phyloP scores from a whole-genome alignment of 2,888 invertebrate genomes.

The Spodoptera littoralis region DNA sequence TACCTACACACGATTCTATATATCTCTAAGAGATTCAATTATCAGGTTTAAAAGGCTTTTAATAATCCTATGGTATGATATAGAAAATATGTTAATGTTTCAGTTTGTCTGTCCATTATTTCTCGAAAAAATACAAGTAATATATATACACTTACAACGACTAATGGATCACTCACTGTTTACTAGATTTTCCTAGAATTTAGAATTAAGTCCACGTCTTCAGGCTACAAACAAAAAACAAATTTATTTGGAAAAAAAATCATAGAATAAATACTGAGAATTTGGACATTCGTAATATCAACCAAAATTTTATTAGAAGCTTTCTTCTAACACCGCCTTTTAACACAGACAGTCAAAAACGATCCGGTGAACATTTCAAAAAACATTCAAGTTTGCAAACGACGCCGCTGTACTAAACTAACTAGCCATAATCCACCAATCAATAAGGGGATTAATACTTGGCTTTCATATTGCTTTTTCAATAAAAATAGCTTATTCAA shows the following conservation, averaged over 20 bases:
- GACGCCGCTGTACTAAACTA: conserved; percentile 7
- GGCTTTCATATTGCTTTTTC: conserved; percentile 56
- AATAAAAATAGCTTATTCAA: conserved; percentile 59
- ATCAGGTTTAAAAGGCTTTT: conserved; percentile 14
- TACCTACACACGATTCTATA: neutral
- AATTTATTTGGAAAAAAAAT: no score
- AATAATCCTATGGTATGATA: conserved; percentile 12
- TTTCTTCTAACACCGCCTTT: neutral
- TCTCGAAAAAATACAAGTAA: no score
- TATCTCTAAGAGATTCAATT: conserved; percentile 27
- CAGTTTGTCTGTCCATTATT: neutral
- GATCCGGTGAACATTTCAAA: conserved; percentile 20
- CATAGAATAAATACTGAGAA: no score
- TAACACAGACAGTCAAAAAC: neutral
- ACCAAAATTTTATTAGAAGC: no score
- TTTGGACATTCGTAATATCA: no score
- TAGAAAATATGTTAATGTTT: neutral
- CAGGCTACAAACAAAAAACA: no score
- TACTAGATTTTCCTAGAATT: no score
- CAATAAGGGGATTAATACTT: conserved; percentile 58
- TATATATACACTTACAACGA: no score
- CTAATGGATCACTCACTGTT: neutral
- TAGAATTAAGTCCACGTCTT: no score
- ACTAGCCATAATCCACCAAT: conserved; percentile 41
- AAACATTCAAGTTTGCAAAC: conserved; percentile 15